Evolutionary conservation across 2,113 vertebrate genomes (phyloP).

Genomic region (Pygoscelis adeliae): DNA sequence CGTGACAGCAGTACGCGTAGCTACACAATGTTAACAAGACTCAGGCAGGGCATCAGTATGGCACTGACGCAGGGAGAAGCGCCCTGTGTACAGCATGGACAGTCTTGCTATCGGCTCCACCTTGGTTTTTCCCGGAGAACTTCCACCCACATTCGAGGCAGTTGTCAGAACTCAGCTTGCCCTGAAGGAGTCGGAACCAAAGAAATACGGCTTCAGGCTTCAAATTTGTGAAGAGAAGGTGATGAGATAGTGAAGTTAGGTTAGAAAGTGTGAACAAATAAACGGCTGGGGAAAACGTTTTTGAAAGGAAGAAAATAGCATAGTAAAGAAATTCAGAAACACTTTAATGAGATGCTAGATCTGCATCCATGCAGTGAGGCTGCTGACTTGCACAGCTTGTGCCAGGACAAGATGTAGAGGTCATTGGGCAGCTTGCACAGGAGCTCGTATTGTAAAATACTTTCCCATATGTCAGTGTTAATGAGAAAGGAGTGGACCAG

Average conservation of each 20-base stretch:
- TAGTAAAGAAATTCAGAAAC: neutral
- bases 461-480: neutral
- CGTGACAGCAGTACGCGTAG: neutral
- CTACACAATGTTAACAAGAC: neutral
- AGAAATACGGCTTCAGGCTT: neutral
- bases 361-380: neutral
- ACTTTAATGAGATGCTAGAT: neutral
- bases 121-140: neutral
- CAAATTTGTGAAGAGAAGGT: neutral
- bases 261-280: neutral
- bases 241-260: neutral
- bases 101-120: neutral
- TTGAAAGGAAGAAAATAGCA: neutral
- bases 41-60: neutral
- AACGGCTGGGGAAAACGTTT: neutral
- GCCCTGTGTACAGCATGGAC: accelerated
- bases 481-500: neutral
- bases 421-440: neutral
- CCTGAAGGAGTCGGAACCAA: neutral
- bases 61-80: neutral
- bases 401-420: neutral
- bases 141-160: neutral
- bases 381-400: neutral
- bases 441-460: neutral
- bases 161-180: neutral